Conservation (phyloP, 2,113 vertebrate genomes). For the Cichladusa arquata region DNA sequence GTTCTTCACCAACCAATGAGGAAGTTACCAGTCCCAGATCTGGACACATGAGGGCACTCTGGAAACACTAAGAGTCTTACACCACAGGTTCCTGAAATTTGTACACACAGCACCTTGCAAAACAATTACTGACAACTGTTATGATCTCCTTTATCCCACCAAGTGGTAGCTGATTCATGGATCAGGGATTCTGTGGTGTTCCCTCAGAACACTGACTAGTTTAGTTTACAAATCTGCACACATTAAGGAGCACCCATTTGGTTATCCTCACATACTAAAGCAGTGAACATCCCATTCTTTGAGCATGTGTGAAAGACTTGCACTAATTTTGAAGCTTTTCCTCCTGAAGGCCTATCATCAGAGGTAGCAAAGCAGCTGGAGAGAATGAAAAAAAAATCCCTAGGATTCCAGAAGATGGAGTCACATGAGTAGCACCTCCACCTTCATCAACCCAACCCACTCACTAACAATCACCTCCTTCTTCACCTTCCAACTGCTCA, state of each 20-base stretch:
- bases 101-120: not conserved
- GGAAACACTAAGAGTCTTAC: not conserved
- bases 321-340: not conserved
- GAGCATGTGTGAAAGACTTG: not conserved
- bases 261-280: not conserved
- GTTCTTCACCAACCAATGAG: not conserved
- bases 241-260: not conserved
- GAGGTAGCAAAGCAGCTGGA: not conserved
- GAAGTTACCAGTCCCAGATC: not conserved
- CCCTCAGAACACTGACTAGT: not conserved
- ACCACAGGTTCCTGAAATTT: not conserved
- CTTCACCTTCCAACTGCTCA: not conserved
- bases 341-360: not conserved
- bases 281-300: not conserved
- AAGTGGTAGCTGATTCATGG: rapidly evolving
- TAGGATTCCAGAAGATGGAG: not conserved
- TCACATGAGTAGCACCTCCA: not conserved
- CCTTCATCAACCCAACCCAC: not conserved
- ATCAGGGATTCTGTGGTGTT: not conserved
- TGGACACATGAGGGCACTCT: not conserved
- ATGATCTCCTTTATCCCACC: not conserved
- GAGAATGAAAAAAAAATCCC: not conserved
- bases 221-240: not conserved
- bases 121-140: not conserved
- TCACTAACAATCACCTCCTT: not conserved